Evolutionary conservation across 1,140 invertebrate genomes (phyloP), one percentile per base, ranked within the genome.

Genomic region (Zaprionus tsacasi): DNA sequence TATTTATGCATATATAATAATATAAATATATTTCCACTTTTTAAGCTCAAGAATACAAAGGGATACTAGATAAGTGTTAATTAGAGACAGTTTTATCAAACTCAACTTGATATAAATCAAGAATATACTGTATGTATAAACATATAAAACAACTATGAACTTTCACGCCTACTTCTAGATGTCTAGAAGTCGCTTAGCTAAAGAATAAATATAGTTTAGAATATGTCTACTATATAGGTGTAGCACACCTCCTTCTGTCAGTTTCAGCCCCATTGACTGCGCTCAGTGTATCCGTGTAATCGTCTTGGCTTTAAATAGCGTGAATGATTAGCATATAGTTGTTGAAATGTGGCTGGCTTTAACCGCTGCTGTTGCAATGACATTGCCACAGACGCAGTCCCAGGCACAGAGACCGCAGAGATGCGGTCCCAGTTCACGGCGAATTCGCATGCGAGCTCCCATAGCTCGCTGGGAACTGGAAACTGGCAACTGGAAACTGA

Each of bases 371-470:
- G 35, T 69, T 56, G 57, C 68, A 70, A 68, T 87, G 79, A 65
- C 76, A 82, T 79, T 87, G 82, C 66, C 56, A 33, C 40, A 54
- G 59, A 4, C 11, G 40, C n/a, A 15, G 40, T 45, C 40, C 8
- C 40, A 45, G 40, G 40, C 40, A 8, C 21, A 21, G 21, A 21
- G 21, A 21, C 21, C 21, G 21, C 21, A 21, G 21, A 54, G 55
- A 4, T 6, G 40, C n/a, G 8, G 40, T 45, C 40, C 8, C 40
- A 45, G 40, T n/a, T 21, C 40, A 8, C 33, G n/a, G n/a, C 6
- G 40, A 15, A 15, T 8, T 45, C 40, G 6, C 40, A 45, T 45
- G 40, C n/a, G 38, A 40, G 27, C 27, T 5, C 6, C 21, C 21
- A 21, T 21, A 21, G 21, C 21, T 21, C 2, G 21, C 21, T 40